Evolutionary conservation across 2,888 invertebrate genomes (phyloP), one percentile per base, ranked within the genome.

Genomic region (Athripsodes cinereus): DNA sequence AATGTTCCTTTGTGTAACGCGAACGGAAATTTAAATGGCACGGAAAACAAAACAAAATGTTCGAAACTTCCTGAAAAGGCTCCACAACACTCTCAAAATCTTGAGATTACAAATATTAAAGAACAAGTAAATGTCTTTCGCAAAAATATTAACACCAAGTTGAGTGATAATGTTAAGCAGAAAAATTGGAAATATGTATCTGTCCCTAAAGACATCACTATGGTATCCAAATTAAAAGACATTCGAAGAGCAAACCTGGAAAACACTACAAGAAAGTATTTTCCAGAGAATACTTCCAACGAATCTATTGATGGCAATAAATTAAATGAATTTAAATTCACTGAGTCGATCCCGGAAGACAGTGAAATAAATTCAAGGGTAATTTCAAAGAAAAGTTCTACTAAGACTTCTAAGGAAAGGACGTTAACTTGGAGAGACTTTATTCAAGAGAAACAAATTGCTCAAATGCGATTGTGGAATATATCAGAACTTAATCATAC

Each of bases 11-110:
- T 46, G 46, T 61, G 61, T 54, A 57, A 22, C 35, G 19, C 34
- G 34, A 22, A 59, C 62, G 62, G 62, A 62, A 59, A 62, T 59
- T 59, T 46, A 59, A 62, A 62, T 57, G 62, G 62, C 55, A 59
- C 62, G 62, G 62, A 62, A 59, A 59, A 62, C 62, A 62, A 59
- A 59, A 62, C 59, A 52, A 59, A 62, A 57, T 62, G 61, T 51
- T 56, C 40, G 50, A 52, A 34, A 56, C 58, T 56, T 55, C 59
- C 58, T 55, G 56, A 52, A 52, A 48, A 49, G 49, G 56, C 58
- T 48, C 47, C 55, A 31, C 52, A 31, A 44, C 50, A 22, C 26
- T 49, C 53, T 51, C 48, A 52, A 53, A 55, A 21, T 18, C 22
- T 35, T 21, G 61, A 59, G 26, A 61, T 40, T 16, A 16, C 53